Evolutionary conservation across 2,888 invertebrate species (phyloP), one percentile per base, ranked within the genome.

Genomic region (Bombylius major): DNA sequence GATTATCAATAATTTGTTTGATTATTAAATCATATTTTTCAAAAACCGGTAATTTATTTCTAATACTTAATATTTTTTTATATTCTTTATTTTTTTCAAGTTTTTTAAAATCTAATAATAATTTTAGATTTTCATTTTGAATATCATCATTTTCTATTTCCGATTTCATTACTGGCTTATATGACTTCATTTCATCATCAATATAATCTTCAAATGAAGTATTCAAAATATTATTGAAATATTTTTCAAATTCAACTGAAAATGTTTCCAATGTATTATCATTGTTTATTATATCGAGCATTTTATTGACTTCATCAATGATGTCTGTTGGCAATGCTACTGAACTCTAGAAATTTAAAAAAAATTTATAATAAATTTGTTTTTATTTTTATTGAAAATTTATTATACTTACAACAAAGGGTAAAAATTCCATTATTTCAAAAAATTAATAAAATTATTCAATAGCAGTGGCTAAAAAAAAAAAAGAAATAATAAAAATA

Each of bases 21-120:
- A 90, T 66, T 56, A 92, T 79, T 50, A 82, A 78, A 1, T 77
- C 64, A 55, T 75, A 75, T 69, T 81, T 83, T 13, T 78, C 70
- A 69, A 76, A 86, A 1, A 87, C 77, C 11, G 92, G 92, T 52
- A 92, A 71, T 54, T 77, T 82, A 63, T 76, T 66, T 45, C 90
- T 77, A 59, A 82, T 80, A 46, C 75, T 65, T 62, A 80, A 66
- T 78, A 86, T 82, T 56, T 75, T 69, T 55, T 75, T 68, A 65
- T 82, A 87, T 6, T 69, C 65, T 4, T 51, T 31, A n/a, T 54
- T 54, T 5, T 50, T 6, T 47, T 55, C 57, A 47, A 62, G 58
- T 8, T 54, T 42, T 4, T 55, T 23, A 0, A 63, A 23, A 5
- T 64, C 60, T 6, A 48, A 36, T 58, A 59, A 57, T 4, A 64